Evolutionary conservation across 1,140 invertebrate genomes (phyloP), one percentile per base, ranked within the genome.

Genomic region (Dermatophagoides farinae): DNA sequence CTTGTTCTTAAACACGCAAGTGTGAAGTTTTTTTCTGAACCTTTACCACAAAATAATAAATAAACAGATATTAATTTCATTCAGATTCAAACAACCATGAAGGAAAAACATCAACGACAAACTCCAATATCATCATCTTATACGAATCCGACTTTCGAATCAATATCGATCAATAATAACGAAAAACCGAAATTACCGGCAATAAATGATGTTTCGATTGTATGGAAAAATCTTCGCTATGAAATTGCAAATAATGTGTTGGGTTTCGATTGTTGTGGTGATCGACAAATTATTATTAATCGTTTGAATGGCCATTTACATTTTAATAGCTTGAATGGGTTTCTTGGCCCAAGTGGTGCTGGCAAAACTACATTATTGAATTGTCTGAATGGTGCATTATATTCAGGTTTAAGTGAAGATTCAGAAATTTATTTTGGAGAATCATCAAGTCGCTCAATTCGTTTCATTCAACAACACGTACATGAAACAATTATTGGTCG

Each of bases 311-410:
- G 51, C n/a, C 20, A 53, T 38, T 11, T 53, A 14, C 12, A 11
- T n/a, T 31, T 2, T 11, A 22, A 22, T n/a, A 20, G n/a, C 5
- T 22, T 53, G 12, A 53, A 53, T 22, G 51, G n/a, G 11, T 50
- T 63, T 16, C 16, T 68, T 16, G 68, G 67, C 37, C 66, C 66
- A 1, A 66, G 65, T 18, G 67, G 68, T 37, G 67, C 58, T 38
- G 67, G 67, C 49, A 69, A 68, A 60, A 64, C 66, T 8, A 68
- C 66, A 12, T 20, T 60, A 18, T 49, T 68, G 41, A 65, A 55
- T 18, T 57, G 41, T 54, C 38, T 61, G 11, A 52, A 18, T 22
- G 60, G 60, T 25, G 12, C n/a, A 1, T 20, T 20, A 5, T 16
- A 53, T 16, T n/a, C 16, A 12, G 2, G 23, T 6, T 38, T 53